phyloP scores from a whole-genome alignment of 2,797 vertebrate species.

The Enteromius argenteus region DNA sequence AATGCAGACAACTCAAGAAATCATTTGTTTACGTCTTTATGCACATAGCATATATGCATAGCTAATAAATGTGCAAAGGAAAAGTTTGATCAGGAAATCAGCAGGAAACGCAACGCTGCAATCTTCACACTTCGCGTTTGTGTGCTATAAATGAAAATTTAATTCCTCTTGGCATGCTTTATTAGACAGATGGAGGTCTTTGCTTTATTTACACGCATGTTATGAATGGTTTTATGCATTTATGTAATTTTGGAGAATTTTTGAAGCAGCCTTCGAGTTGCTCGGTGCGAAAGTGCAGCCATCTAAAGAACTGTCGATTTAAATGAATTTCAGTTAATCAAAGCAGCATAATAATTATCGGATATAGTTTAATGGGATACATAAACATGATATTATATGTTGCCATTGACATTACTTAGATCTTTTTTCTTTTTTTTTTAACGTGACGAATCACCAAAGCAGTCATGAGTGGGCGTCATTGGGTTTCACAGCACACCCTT shows the following conservation, averaged over 20 bases:
- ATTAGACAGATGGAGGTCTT: conserved; percentile 59
- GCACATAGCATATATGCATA: background rate
- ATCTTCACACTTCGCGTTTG: background rate
- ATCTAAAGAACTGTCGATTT: conserved; percentile 6
- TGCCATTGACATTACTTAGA: conserved; percentile 71
- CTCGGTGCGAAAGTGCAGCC: conserved; percentile 62
- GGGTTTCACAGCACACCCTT: conserved; percentile 49
- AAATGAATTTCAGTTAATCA: background rate
- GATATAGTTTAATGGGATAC: conserved; percentile 67
- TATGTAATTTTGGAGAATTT: conserved; percentile 85
- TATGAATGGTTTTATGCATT: conserved; percentile 59
- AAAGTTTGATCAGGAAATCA: conserved; percentile 4
- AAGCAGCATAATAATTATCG: conserved; percentile 74
- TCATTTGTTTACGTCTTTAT: background rate
- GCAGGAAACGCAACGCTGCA: conserved; percentile 33
- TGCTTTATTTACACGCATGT: conserved; percentile 80
- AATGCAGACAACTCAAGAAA: background rate
- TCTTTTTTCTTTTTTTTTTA: conserved; percentile 70
- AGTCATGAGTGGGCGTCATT: conserved; percentile 54
- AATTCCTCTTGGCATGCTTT: background rate
- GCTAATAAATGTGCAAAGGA: background rate
- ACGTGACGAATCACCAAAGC: conserved; percentile 71
- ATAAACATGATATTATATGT: conserved; percentile 72
- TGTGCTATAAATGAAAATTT: conserved; percentile 61
- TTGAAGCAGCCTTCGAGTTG: conserved; percentile 65